phyloP scores from a whole-genome alignment of 2,113 vertebrate species.

The Craseonycteris thonglongyai region DNA sequence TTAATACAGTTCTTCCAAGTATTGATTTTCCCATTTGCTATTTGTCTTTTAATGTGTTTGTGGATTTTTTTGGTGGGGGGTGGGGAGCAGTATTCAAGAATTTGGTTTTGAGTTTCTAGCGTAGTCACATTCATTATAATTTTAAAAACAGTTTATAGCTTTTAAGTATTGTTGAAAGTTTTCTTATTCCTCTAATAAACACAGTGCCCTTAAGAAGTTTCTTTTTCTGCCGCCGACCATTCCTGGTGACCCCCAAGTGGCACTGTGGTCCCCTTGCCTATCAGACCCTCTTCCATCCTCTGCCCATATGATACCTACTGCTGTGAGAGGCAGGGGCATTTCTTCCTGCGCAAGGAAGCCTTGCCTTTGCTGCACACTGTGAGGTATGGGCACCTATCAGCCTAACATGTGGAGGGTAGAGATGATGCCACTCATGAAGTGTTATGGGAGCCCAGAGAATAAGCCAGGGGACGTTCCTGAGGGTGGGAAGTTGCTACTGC shows the following conservation, averaged over 20 bases:
- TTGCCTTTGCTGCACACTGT: not conserved
- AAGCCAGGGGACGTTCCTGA: not conserved
- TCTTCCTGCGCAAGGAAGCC: not conserved
- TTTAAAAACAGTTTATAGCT: not conserved
- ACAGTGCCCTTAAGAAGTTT: not conserved
- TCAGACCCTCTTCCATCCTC: not conserved
- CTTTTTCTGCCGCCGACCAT: not conserved
- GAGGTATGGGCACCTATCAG: fast-evolving
- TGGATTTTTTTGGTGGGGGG: not conserved
- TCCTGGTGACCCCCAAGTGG: not conserved
- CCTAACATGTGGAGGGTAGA: not conserved
- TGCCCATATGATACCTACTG: no score
- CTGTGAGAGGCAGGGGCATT: not conserved
- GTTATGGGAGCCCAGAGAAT: not conserved
- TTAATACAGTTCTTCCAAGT: not conserved
- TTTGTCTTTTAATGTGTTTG: not conserved
- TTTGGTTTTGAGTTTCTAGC: no score
- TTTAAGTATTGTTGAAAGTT: not conserved
- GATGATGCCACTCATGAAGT: fast-evolving
- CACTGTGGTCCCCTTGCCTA: no score
- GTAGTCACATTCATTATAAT: not conserved
- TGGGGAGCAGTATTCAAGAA: no score
- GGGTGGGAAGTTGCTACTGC: not conserved
- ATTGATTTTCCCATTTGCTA: not conserved
- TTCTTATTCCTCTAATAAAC: not conserved